phyloP scores from a whole-genome alignment of 2,888 invertebrate genomes.

The Pimpla rufipes region DNA sequence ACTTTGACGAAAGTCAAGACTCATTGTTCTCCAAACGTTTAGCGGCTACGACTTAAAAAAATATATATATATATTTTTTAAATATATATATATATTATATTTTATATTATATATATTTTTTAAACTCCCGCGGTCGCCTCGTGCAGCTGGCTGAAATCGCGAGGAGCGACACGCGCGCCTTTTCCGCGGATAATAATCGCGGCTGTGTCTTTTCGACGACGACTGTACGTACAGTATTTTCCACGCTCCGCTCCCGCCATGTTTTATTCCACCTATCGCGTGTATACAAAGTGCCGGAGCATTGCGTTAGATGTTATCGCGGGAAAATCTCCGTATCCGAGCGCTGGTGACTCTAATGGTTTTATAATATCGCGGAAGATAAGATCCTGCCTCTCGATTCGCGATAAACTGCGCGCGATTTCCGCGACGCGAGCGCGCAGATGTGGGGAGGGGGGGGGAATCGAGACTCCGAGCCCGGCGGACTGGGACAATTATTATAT shows the following conservation, averaged over 20 bases:
- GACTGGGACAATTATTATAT: neutral
- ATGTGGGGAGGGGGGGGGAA: too few species aligned
- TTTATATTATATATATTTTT: too few species aligned
- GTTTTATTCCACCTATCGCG: slow-evolving; percentile 50
- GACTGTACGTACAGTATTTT: slow-evolving; percentile 14
- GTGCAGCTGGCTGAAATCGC: slow-evolving; percentile 4
- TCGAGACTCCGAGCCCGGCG: neutral
- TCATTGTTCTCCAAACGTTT: slow-evolving; percentile 55
- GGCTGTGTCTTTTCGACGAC: neutral
- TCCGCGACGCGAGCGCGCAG: neutral
- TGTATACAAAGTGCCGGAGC: slow-evolving; percentile 37
- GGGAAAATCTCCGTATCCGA: slow-evolving; percentile 69
- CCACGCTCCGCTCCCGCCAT: slow-evolving; percentile 25
- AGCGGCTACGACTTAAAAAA: too few species aligned
- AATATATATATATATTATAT: too few species aligned
- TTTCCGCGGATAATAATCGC: slow-evolving; percentile 54
- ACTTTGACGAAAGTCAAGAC: slow-evolving; percentile 6
- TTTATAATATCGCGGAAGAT: slow-evolving; percentile 75
- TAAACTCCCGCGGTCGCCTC: slow-evolving; percentile 43
- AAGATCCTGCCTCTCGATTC: slow-evolving; percentile 72
- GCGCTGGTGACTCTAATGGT: slow-evolving; percentile 71
- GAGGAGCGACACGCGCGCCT: slow-evolving; percentile 37
- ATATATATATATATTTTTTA: too few species aligned
- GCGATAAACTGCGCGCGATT: slow-evolving; percentile 56
- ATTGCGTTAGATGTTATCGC: slow-evolving; percentile 70